phyloP scores from a whole-genome alignment of 2,888 invertebrate species.

The Sturmia bella region DNA sequence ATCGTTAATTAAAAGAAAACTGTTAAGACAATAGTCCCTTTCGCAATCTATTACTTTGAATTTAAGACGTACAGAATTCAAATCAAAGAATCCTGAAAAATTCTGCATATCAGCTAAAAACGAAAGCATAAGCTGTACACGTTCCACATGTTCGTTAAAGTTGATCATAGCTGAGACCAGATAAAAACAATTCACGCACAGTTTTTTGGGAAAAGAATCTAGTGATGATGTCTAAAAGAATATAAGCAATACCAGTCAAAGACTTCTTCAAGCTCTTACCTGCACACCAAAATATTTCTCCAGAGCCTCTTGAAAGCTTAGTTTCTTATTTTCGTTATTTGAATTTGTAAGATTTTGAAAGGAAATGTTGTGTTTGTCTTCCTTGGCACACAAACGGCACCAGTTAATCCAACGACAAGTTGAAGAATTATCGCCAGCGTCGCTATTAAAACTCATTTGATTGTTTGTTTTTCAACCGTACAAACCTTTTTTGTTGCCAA shows the following conservation, averaged over 20 bases:
- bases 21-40: conserved; percentile 54
- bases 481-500: no score
- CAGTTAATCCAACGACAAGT: conserved; percentile 44
- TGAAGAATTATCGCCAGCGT: neutral
- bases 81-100: conserved; percentile 21
- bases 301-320: conserved; percentile 75
- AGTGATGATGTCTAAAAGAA: conserved; percentile 73
- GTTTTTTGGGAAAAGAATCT: conserved; percentile 76
- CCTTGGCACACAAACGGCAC: conserved; percentile 67
- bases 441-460: conserved; percentile 11
- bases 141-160: conserved; percentile 77
- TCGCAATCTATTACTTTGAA: conserved; percentile 73
- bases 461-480: no score
- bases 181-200: conserved; percentile 77
- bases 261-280: conserved; percentile 61
- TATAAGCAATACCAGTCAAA: neutral
- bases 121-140: conserved; percentile 77
- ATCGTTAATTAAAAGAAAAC: conserved; percentile 69
- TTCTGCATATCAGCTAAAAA: conserved; percentile 71
- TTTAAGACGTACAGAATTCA: conserved; percentile 63
- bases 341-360: conserved; percentile 71
- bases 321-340: conserved; percentile 54
- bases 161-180: conserved; percentile 75
- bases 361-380: conserved; percentile 72
- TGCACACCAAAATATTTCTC: conserved; percentile 78